phyloP scores from a whole-genome alignment of 2,797 vertebrate species.

The Acropternis orthonyx region DNA sequence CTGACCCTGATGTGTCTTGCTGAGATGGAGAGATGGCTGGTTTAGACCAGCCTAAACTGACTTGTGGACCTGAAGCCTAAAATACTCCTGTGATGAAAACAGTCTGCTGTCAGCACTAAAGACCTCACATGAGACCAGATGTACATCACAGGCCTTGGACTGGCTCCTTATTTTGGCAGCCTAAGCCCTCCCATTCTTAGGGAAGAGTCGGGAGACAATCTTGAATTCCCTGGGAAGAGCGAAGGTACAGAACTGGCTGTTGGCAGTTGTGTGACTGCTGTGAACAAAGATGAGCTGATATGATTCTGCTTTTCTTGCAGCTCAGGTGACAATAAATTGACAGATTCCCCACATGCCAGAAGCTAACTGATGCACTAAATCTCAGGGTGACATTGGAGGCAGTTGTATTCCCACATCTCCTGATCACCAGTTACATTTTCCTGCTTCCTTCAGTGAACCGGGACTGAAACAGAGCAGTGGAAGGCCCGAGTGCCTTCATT shows the following conservation, averaged over 20 bases:
- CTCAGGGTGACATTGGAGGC: neutral
- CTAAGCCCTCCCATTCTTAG: neutral
- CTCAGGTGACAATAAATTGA: neutral
- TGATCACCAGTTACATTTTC: neutral
- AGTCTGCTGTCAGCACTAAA: neutral
- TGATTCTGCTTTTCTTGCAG: neutral
- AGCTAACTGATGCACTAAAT: neutral
- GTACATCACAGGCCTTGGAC: neutral
- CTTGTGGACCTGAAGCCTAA: neutral
- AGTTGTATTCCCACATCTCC: neutral
- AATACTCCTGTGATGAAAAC: neutral
- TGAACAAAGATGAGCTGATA: fast-evolving
- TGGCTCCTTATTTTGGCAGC: fast-evolving
- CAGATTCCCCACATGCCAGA: neutral
- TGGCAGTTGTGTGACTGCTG: neutral
- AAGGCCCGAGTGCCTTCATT: neutral
- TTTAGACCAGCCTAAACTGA: neutral
- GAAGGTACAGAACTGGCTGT: neutral
- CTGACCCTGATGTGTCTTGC: neutral
- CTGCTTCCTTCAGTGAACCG: neutral
- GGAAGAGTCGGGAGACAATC: neutral
- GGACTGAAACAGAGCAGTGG: fast-evolving
- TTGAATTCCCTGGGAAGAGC: neutral
- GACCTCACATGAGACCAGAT: neutral
- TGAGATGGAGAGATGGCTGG: fast-evolving